A percentile compares a stretch with the other conserved stretches of the same genome.
Conservation (phyloP, 2,113 vertebrate species). For the Paramisgurnus dabryanus region DNA sequence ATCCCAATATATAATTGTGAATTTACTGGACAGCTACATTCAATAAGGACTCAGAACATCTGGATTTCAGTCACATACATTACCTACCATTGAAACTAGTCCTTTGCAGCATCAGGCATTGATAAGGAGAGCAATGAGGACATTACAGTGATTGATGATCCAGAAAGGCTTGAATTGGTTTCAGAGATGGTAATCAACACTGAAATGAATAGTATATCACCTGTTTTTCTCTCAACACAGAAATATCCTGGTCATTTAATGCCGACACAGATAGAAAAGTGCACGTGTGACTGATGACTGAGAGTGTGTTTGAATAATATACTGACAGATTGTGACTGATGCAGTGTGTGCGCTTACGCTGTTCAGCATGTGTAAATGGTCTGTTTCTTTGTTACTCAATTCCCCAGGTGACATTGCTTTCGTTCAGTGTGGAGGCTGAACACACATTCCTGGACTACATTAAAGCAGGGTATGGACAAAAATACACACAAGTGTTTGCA, state of each 20-base stretch:
- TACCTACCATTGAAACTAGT: neutral
- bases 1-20: no score
- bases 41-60: neutral
- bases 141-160: slow-evolving; percentile 22
- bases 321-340: slow-evolving; percentile 53
- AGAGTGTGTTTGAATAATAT: slow-evolving; percentile 14
- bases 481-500: neutral
- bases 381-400: slow-evolving; percentile 45
- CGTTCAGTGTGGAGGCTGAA: slow-evolving; percentile 88
- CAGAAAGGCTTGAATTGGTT: slow-evolving; percentile 25
- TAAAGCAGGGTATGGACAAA: slow-evolving; percentile 87
- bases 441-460: slow-evolving; percentile 96
- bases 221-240: slow-evolving; percentile 43
- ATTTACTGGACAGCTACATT: neutral
- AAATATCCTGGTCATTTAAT: slow-evolving; percentile 47
- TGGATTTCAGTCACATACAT: slow-evolving; percentile 7
- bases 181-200: slow-evolving; percentile 64
- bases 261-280: slow-evolving; percentile 56
- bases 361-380: slow-evolving; percentile 42
- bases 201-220: slow-evolving; percentile 61
- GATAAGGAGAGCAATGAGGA: slow-evolving; percentile 24
- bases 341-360: slow-evolving; percentile 51
- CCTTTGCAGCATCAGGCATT: slow-evolving; percentile 44
- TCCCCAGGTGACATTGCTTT: slow-evolving; percentile 87
- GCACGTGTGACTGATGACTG: slow-evolving; percentile 13